A percentile compares a stretch with the other conserved stretches of the same genome.
These are phyloP conservation scores for Mustela lutreola DNA, from an alignment of 2,113 vertebrate genomes.

Conservation along the genomic window DNA sequence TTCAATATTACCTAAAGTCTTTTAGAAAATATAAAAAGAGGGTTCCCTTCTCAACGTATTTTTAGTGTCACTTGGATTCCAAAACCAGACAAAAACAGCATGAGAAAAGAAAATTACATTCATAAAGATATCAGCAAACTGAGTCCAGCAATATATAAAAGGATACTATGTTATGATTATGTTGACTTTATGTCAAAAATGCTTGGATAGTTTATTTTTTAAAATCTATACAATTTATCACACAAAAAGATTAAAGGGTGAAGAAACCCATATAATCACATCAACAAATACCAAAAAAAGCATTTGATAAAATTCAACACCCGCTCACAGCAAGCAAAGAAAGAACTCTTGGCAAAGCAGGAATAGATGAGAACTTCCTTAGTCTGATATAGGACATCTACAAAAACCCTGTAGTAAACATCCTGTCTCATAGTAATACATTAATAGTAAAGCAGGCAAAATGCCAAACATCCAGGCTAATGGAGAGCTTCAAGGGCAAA, in stretches of 20 bases:
- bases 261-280: neutral
- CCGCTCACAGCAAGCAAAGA: neutral
- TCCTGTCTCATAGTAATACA: neutral
- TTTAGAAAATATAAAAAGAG: neutral
- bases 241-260: neutral
- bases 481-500: neutral
- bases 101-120: constrained; percentile 18
- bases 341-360: constrained; percentile 6
- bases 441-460: constrained; percentile 15
- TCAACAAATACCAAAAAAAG: neutral
- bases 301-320: constrained; percentile 27
- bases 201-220: neutral
- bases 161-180: neutral
- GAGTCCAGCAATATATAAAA: constrained; percentile 8
- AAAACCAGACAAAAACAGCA: neutral
- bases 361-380: neutral
- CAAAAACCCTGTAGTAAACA: neutral
- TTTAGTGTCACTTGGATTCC: neutral
- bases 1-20: neutral
- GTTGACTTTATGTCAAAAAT: constrained; percentile 27
- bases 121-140: neutral
- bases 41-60: neutral
- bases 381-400: neutral
- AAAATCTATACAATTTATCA: neutral
- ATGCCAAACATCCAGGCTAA: neutral